These are phyloP conservation scores for Vireo altiloquus DNA, from an alignment of 2,113 vertebrate species.

Conservation along the genomic window DNA sequence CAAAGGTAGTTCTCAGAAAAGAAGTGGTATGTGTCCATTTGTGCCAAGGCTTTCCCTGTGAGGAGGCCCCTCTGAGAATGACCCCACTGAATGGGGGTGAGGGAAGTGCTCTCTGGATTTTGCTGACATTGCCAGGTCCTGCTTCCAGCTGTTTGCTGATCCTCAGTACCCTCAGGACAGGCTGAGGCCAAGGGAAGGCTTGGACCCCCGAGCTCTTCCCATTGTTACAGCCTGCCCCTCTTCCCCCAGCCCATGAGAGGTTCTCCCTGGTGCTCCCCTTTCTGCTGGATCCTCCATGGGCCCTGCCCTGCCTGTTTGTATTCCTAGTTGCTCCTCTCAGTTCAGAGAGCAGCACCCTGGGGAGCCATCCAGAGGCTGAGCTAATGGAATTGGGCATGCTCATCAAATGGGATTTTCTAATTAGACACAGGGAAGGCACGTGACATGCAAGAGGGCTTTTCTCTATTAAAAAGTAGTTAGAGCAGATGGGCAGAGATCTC, in stretches of 20 bases:
- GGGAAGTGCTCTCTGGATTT: neutral
- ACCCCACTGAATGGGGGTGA: neutral
- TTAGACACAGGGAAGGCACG: neutral
- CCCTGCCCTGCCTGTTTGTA: neutral
- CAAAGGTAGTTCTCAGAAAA: neutral
- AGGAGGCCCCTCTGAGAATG: neutral
- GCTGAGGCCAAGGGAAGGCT: neutral
- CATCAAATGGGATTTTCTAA: slow-evolving; percentile 19
- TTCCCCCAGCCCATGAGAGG: neutral
- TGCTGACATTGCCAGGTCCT: neutral
- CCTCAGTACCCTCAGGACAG: neutral
- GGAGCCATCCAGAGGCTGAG: neutral
- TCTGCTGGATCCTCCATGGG: neutral
- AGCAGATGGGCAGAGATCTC: slow-evolving; percentile 27
- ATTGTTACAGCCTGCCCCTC: neutral
- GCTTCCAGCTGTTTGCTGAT: accelerated
- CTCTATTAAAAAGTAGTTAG: neutral
- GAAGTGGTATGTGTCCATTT: neutral
- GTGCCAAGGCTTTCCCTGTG: neutral
- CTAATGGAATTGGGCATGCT: neutral
- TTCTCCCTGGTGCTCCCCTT: neutral
- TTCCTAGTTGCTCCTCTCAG: neutral
- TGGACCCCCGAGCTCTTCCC: neutral
- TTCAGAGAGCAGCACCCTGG: neutral
- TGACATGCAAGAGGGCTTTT: neutral